Evolutionary conservation across 2,888 invertebrate genomes (phyloP), one percentile per base, ranked within the genome.

Genomic region (Eurytoma adleriae): DNA sequence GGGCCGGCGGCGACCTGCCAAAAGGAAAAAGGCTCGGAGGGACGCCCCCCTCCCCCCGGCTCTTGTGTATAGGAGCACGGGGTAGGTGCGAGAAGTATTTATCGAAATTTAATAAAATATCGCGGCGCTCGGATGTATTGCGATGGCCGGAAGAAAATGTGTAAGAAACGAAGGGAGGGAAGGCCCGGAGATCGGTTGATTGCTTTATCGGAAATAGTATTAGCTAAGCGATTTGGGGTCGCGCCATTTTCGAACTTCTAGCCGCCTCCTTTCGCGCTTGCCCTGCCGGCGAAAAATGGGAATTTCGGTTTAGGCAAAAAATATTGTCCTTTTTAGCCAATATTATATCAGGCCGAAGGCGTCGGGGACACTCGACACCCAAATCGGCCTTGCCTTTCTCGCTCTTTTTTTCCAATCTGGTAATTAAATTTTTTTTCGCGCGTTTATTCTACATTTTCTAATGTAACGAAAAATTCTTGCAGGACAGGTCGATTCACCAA

Each of bases 171-270:
- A 30, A 56, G 59, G 56, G 67, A 67, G 40, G 52, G 27, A 16
- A n/a, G n/a, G 54, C 52, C 24, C 40, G 20, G 70, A 59, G n/a
- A 50, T 14, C 7, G 54, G 62, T n/a, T 52, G 59, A 80, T 71
- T 80, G 70, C 67, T 80, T 80, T 75, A 80, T 80, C 67, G 75
- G 75, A 75, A 80, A 80, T 75, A 79, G 57, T 80, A 80, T 76
- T 80, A 76, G 74, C 59, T 27, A 54, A 59, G 30, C 67, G 54
- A 72, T 72, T 52, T 66, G 50, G 30, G 59, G 14, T n/a, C 40
- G 30, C 30, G 18, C 54, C 50, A 70, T 56, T 64, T 56, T 30
- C 27, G n/a, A 16, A 24, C 18, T 57, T 57, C 18, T 20, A 18
- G 20, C 20, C 57, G 20, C 57, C 40, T 40, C 40, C 40, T 40